phyloP scores from a whole-genome alignment of 2,888 invertebrate genomes.

The Chrysomela aeneicollis region DNA sequence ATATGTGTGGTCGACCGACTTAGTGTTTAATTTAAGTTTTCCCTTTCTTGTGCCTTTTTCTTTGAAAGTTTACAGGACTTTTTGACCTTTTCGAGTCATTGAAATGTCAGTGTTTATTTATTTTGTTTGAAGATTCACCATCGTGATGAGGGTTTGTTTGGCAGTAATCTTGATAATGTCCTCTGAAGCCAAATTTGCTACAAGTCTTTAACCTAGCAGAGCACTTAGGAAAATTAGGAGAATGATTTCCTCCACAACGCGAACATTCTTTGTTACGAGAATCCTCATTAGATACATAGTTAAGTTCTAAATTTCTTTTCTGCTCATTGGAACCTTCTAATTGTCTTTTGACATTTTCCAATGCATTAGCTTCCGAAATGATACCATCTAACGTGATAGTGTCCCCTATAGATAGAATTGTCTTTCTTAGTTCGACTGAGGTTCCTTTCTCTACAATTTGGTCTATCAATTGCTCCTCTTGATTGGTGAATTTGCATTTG shows the following conservation, averaged over 20 bases:
- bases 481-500: conserved; percentile 45
- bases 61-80: neutral
- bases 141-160: neutral
- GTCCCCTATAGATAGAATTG: conserved; percentile 29
- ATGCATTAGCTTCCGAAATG: conserved; percentile 27
- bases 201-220: neutral
- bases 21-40: too few relatives aligned
- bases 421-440: conserved; percentile 40
- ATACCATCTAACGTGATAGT: conserved; percentile 22
- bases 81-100: neutral
- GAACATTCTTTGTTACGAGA: neutral
- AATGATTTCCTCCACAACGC: conserved; percentile 12
- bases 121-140: neutral
- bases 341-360: conserved; percentile 31
- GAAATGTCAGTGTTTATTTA: neutral
- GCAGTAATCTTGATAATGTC: conserved; percentile 11
- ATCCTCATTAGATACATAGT: conserved; percentile 2
- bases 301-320: conserved; percentile 26
- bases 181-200: neutral
- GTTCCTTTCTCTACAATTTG: conserved; percentile 44
- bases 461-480: conserved; percentile 43
- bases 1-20: too few relatives aligned
- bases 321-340: conserved; percentile 24
- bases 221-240: neutral
- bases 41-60: neutral